These are phyloP conservation scores for Acrobasis repandana DNA, from an alignment of 2,888 invertebrate genomes.

Conservation along the genomic window DNA sequence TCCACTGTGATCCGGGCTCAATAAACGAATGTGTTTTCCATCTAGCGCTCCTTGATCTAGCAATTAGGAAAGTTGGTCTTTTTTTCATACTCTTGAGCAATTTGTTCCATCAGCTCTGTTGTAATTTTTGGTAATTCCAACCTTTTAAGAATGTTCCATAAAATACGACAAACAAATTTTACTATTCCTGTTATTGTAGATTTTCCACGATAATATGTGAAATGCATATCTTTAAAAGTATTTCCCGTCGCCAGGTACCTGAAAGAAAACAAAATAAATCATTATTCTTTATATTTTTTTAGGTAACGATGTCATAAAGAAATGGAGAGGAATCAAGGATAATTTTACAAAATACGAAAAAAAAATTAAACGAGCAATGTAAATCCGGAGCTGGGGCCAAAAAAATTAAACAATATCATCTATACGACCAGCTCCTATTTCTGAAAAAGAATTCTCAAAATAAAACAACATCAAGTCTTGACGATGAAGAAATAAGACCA, in stretches of 20 bases:
- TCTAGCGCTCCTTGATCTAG: not conserved
- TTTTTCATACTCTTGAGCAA: not conserved
- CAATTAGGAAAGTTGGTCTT: not conserved
- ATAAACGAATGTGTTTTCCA: not conserved
- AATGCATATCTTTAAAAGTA: not conserved
- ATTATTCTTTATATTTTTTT: not conserved
- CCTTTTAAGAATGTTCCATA: not conserved
- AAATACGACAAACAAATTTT: not conserved
- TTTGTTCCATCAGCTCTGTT: not conserved
- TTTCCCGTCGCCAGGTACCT: not conserved
- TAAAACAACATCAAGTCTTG: not conserved
- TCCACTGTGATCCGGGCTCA: not conserved
- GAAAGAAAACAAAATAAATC: not conserved
- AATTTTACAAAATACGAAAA: not conserved
- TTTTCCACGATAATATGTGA: not conserved
- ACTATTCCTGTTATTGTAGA: not conserved
- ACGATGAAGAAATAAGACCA: not conserved
- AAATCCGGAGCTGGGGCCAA: not conserved
- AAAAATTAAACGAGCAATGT: not conserved
- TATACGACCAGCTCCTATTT: not conserved
- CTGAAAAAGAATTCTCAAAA: not conserved
- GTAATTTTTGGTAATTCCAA: not conserved
- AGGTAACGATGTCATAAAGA: not conserved
- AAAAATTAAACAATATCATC: not conserved
- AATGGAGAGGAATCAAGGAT: not conserved